A percentile compares a stretch with the other conserved stretches of the same genome.
Conservation (phyloP, 2,113 vertebrate genomes). For the Mustela nigripes region DNA sequence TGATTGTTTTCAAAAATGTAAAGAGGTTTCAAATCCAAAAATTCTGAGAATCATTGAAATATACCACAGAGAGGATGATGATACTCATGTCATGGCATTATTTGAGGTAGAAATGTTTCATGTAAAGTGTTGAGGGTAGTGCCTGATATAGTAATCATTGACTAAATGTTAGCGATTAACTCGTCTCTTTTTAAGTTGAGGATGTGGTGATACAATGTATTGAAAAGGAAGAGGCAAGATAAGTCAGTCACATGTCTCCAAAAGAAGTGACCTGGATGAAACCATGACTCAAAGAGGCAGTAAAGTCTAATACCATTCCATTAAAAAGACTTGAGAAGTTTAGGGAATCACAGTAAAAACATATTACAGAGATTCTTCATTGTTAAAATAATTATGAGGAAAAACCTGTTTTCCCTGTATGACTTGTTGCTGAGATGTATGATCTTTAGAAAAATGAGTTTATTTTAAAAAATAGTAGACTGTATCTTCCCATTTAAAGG, state of each 20-base stretch:
- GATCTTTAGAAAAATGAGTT: not conserved
- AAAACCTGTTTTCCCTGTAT: not conserved
- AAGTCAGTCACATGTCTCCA: not conserved
- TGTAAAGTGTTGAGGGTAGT: not conserved
- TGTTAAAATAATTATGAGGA: not conserved
- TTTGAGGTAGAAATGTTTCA: not conserved
- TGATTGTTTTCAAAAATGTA: not conserved
- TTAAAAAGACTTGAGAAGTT: not conserved
- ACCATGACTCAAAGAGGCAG: not conserved
- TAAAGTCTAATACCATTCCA: not conserved
- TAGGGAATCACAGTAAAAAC: not conserved
- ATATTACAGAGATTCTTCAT: not conserved
- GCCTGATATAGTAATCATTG: not conserved
- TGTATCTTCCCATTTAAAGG: not conserved
- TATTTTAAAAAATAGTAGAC: conserved; percentile 3
- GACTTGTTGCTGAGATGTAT: not conserved
- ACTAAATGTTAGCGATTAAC: not conserved
- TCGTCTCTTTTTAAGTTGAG: not conserved
- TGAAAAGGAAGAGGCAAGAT: not conserved
- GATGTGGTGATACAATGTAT: not conserved
- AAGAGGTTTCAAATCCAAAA: not conserved
- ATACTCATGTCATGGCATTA: not conserved
- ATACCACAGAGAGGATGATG: not conserved
- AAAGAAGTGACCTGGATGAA: not conserved
- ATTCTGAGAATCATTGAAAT: not conserved